These are phyloP conservation scores for Limnephilus auricula DNA, from an alignment of 2,888 invertebrate species.

Conservation along the genomic window DNA sequence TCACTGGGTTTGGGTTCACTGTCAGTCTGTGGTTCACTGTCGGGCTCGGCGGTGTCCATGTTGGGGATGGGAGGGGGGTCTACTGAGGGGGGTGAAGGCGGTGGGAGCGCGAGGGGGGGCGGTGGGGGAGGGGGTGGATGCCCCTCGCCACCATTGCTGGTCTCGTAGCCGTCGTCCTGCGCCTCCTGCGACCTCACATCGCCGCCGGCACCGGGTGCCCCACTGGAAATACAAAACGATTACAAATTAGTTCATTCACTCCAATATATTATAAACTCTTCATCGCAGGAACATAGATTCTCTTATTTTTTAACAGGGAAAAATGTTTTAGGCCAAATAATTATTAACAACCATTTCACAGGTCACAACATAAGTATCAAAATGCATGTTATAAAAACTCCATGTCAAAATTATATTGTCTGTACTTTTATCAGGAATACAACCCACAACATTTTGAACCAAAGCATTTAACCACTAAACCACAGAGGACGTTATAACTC, in stretches of 20 bases:
- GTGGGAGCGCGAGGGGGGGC: conserved; percentile 68
- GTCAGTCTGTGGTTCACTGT: conserved; percentile 40
- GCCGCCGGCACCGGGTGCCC: conserved; percentile 69
- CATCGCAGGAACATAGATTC: neutral
- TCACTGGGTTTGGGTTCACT: conserved; percentile 44
- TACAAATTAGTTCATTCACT: neutral
- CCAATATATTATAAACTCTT: neutral
- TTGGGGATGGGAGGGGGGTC: conserved; percentile 64
- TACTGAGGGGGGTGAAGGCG: conserved; percentile 43
- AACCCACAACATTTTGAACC: neutral
- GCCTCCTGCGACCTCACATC: conserved; percentile 82
- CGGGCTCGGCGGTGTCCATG: neutral
- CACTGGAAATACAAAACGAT: conserved; percentile 69
- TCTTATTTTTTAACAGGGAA: neutral
- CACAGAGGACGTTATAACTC: neutral
- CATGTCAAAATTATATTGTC: neutral
- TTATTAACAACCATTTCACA: neutral
- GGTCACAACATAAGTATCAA: neutral
- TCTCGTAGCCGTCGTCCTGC: conserved; percentile 94
- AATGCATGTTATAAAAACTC: neutral
- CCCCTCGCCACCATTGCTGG: conserved; percentile 82
- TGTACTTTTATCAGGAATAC: neutral
- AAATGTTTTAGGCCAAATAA: neutral
- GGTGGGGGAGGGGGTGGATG: conserved; percentile 69
- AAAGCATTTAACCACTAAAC: neutral